These are phyloP conservation scores for Laspeyria flexula DNA, from an alignment of 2,888 invertebrate species.

Conservation along the genomic window DNA sequence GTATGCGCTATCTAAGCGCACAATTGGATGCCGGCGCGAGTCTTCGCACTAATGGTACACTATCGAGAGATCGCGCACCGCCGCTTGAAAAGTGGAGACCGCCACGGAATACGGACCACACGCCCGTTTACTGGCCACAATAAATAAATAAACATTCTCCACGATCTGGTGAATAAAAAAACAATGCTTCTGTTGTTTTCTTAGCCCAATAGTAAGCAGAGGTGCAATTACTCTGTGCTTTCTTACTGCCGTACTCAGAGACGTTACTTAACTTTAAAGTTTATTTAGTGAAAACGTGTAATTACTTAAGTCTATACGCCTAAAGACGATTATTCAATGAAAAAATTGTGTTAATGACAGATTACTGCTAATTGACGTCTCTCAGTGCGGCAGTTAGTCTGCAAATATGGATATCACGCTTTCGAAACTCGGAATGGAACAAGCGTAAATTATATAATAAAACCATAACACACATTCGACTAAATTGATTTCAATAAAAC, in stretches of 20 bases:
- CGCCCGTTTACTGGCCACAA: slow-evolving; percentile 71
- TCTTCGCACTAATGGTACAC: slow-evolving; percentile 85
- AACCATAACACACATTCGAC: slow-evolving; percentile 11
- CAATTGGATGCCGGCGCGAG: slow-evolving; percentile 85
- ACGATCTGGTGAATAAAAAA: slow-evolving; percentile 43
- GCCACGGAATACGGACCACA: slow-evolving; percentile 79
- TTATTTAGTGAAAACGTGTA: too few species aligned
- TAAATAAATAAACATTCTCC: slow-evolving; percentile 74
- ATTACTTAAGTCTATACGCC: too few species aligned
- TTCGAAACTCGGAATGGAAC: not conserved
- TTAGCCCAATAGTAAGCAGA: not conserved
- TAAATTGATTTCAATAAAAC: slow-evolving; percentile 31
- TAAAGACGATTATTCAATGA: too few species aligned
- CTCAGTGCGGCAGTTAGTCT: not conserved
- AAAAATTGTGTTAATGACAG: too few species aligned
- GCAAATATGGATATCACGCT: not conserved
- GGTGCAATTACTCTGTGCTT: not conserved
- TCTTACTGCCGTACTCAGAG: too few species aligned
- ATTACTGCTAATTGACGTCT: too few species aligned
- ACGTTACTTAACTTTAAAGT: too few species aligned
- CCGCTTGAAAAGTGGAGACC: slow-evolving; percentile 79
- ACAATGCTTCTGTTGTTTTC: slow-evolving; percentile 34
- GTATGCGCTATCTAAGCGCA: slow-evolving; percentile 85
- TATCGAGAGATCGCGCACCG: slow-evolving; percentile 79
- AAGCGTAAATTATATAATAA: slow-evolving; percentile 6